Evolutionary conservation across 2,888 invertebrate genomes (phyloP).

Genomic region (Adela reaumurella): DNA sequence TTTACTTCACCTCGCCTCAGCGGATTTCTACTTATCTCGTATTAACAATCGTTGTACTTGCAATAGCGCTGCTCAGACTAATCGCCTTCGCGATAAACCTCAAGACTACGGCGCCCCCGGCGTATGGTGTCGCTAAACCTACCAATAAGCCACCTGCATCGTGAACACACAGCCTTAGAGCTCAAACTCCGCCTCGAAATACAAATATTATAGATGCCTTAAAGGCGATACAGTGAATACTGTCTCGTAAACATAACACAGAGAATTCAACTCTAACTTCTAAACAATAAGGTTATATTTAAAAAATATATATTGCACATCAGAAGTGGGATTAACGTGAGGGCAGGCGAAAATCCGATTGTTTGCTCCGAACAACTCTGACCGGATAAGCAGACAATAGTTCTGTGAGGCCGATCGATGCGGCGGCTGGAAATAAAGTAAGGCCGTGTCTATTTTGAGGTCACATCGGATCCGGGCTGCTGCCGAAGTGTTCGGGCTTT

Average conservation of each 20-base stretch:
- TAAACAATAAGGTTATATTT: too few relatives aligned
- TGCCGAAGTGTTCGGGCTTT: too few relatives aligned
- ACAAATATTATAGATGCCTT: not conserved
- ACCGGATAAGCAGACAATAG: not conserved
- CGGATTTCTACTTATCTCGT: not conserved
- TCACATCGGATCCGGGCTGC: too few relatives aligned
- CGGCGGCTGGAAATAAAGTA: not conserved
- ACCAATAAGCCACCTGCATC: not conserved
- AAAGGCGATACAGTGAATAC: not conserved
- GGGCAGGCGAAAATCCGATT: not conserved
- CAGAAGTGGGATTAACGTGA: not conserved
- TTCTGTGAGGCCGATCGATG: not conserved
- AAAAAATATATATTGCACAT: not conserved
- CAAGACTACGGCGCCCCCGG: not conserved
- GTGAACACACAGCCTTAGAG: not conserved
- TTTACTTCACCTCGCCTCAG: not conserved
- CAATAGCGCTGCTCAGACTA: not conserved
- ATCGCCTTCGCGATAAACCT: not conserved
- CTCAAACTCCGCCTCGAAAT: not conserved
- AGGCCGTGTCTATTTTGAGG: not conserved
- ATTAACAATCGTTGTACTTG: not conserved
- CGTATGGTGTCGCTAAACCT: not conserved
- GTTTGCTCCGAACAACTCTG: not conserved
- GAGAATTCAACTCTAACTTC: not conserved
- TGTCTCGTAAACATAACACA: too few relatives aligned